Conservation (phyloP, 2,113 vertebrate genomes). For the Glaucomys volans region DNA sequence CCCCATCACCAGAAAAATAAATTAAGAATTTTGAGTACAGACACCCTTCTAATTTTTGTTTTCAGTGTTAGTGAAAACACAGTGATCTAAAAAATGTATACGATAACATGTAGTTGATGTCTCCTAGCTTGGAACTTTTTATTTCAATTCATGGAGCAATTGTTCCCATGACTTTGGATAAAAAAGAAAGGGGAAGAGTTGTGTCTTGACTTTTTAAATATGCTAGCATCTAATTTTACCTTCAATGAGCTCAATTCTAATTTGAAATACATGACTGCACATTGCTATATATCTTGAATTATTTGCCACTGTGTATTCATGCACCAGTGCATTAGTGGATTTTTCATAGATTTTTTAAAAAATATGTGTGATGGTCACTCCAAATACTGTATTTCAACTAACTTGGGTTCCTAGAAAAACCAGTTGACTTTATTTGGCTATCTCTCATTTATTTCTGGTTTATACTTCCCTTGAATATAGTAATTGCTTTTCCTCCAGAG, state of each 20-base stretch:
- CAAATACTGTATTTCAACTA: constrained; percentile 67
- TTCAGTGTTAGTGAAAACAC: constrained; percentile 33
- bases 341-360: constrained; percentile 81
- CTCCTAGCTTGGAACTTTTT: constrained; percentile 54
- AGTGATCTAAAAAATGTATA: constrained; percentile 6
- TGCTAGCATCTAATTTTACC: constrained; percentile 81
- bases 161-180: constrained; percentile 77
- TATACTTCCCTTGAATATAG: constrained; percentile 52
- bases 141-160: constrained; percentile 69
- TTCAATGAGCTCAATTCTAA: constrained; percentile 78
- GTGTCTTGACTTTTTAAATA: constrained; percentile 73
- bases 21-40: neutral
- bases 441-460: constrained; percentile 46
- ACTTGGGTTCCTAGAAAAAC: constrained; percentile 45
- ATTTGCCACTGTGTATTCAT: constrained; percentile 65
- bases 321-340: constrained; percentile 73
- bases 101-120: neutral
- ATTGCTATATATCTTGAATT: constrained; percentile 79
- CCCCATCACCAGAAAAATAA: neutral
- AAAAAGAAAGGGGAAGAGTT: constrained; percentile 62
- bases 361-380: constrained; percentile 70
- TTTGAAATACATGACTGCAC: constrained; percentile 76
- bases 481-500: constrained; percentile 65
- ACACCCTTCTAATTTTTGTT: constrained; percentile 41
- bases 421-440: constrained; percentile 37